Evolutionary conservation across 1,140 invertebrate genomes (phyloP).

Genomic region (Oedothorax gibbosus): DNA sequence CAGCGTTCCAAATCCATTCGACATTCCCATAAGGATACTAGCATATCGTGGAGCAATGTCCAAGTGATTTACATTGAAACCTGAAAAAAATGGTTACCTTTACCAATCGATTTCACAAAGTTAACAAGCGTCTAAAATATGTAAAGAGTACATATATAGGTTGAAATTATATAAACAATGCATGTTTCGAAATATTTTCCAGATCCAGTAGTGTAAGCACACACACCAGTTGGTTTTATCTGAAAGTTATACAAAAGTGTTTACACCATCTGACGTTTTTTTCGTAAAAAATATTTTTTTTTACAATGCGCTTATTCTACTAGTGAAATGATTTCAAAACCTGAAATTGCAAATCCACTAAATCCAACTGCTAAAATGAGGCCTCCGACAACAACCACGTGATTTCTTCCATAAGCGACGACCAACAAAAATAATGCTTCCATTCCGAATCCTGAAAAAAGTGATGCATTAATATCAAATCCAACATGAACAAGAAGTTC

Average conservation of each 20-base stretch:
- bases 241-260: too few relatives aligned
- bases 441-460: constrained; percentile 78
- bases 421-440: constrained; percentile 97
- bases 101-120: neutral
- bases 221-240: too few relatives aligned
- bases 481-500: neutral
- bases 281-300: too few relatives aligned
- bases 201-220: too few relatives aligned
- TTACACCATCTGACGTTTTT: too few relatives aligned
- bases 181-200: too few relatives aligned
- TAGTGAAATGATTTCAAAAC: constrained; percentile 66
- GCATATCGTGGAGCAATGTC: constrained; percentile 99
- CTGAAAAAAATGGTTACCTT: constrained; percentile 67
- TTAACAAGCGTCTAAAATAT: too few relatives aligned
- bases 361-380: constrained; percentile 96
- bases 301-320: too few relatives aligned
- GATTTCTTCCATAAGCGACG: constrained; percentile 87
- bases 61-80: constrained; percentile 99
- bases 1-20: constrained; percentile 97
- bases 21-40: constrained; percentile 98
- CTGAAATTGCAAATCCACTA: constrained; percentile 99
- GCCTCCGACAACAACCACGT: constrained; percentile 83
- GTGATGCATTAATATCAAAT: neutral
- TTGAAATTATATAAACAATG: too few relatives aligned
- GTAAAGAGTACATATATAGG: too few relatives aligned